Evolutionary conservation across 1,140 invertebrate species (phyloP).

Genomic region (Scaptomyza hsui): DNA sequence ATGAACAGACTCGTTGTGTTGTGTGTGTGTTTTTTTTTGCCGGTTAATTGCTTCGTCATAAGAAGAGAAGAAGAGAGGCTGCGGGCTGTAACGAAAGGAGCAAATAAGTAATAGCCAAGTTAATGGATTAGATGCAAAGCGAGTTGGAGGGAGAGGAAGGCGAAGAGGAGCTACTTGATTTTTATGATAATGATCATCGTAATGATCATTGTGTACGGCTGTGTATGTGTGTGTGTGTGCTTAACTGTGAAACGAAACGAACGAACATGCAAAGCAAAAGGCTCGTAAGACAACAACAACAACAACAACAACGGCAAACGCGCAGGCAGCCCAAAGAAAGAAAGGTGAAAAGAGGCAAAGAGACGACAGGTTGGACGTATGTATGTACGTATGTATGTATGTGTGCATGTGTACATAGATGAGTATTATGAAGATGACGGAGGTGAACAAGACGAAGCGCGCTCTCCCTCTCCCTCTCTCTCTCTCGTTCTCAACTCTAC

Average conservation of each 20-base stretch:
- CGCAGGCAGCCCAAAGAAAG: slow-evolving; percentile 40
- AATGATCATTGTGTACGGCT: too few species aligned
- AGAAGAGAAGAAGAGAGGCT: slow-evolving; percentile 6
- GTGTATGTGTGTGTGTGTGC: too few species aligned
- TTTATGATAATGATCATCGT: slow-evolving; percentile 12
- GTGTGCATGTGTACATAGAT: slow-evolving; percentile 33
- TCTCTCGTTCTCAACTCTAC: background rate
- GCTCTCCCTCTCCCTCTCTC: slow-evolving; percentile 4
- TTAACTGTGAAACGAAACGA: slow-evolving; percentile 30
- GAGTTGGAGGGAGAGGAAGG: background rate
- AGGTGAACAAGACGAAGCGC: background rate
- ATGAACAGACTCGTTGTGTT: background rate
- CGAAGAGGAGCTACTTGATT: background rate
- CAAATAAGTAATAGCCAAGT: slow-evolving; percentile 19
- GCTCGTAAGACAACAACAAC: slow-evolving; percentile 3
- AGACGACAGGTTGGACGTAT: slow-evolving; percentile 28
- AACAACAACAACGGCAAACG: slow-evolving; percentile 9
- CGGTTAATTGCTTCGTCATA: slow-evolving; percentile 17
- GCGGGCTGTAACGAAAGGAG: too few species aligned
- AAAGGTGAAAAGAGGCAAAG: slow-evolving; percentile 76
- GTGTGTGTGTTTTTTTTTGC: background rate
- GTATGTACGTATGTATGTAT: slow-evolving; percentile 9
- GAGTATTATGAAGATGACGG: slow-evolving; percentile 28
- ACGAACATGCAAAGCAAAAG: slow-evolving; percentile 48
- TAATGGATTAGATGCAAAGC: slow-evolving; percentile 48